Conservation (phyloP, 30 jellyfish, hydroid and myxozoan species). For the Chironex yamaguchii region DNA sequence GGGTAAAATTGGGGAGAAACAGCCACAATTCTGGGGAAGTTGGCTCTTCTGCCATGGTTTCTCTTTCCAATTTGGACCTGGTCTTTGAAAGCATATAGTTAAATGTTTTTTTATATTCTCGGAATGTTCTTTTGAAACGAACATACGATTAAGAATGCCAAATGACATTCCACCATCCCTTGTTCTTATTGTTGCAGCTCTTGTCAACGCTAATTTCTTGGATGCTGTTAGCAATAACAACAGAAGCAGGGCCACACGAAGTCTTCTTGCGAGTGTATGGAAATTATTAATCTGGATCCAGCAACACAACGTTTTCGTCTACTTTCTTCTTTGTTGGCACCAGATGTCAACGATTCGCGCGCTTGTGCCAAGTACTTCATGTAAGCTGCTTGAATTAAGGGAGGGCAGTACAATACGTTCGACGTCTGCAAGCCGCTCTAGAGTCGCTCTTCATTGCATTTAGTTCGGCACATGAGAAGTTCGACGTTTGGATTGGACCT, state of each 20-base stretch:
- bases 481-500: too few relatives aligned
- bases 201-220: not conserved
- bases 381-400: not conserved
- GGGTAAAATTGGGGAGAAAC: constrained; percentile 3
- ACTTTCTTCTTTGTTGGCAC: not conserved
- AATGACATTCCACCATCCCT: constrained; percentile 2
- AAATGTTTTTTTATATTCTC: constrained; percentile 7
- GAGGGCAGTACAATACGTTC: constrained; percentile 4
- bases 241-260: not conserved
- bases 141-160: not conserved
- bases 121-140: constrained; percentile 28
- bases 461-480: too few relatives aligned
- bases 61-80: constrained; percentile 5
- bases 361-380: constrained; percentile 15
- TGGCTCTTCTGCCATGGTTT: constrained; percentile 38
- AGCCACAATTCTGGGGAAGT: constrained; percentile 53
- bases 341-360: not conserved
- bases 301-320: too few relatives aligned
- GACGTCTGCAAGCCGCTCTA: too few relatives aligned
- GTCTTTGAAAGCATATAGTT: not conserved
- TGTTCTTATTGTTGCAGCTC: not conserved
- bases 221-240: not conserved
- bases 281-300: too few relatives aligned
- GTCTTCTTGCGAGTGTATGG: not conserved
- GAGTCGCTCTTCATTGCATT: too few relatives aligned